phyloP scores from a whole-genome alignment of 2,113 vertebrate species.

The Lepisosteus oculatus region DNA sequence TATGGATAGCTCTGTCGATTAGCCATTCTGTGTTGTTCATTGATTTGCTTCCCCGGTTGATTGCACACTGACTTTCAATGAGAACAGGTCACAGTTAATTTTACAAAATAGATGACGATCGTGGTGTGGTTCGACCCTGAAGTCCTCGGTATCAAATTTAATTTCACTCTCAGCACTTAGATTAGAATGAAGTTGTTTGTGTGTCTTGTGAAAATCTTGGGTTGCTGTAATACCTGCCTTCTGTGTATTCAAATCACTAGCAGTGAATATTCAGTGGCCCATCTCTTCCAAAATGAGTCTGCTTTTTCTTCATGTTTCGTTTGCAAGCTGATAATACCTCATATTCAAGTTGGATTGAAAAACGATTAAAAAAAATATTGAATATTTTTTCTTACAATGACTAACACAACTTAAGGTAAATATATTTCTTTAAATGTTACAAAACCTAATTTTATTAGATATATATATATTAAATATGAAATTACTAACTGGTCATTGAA shows the following conservation, averaged over 20 bases:
- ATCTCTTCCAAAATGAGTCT: neutral
- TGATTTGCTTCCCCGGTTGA: neutral
- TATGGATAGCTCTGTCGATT: slow-evolving; percentile 1
- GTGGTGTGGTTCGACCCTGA: neutral
- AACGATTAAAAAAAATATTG: too few relatives aligned
- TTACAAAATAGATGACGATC: neutral
- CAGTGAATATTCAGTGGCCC: neutral
- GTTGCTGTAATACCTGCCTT: neutral
- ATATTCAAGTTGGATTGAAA: too few relatives aligned
- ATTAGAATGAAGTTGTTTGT: neutral
- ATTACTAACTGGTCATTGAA: too few relatives aligned
- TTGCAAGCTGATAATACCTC: too few relatives aligned
- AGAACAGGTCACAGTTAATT: neutral
- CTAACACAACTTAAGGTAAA: too few relatives aligned
- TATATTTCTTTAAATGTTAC: too few relatives aligned
- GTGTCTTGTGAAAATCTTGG: neutral
- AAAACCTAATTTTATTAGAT: too few relatives aligned
- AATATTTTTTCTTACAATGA: too few relatives aligned
- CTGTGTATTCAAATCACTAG: neutral
- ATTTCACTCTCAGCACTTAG: neutral
- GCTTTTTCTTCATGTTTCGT: neutral
- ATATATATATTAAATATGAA: too few relatives aligned
- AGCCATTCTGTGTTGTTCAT: neutral
- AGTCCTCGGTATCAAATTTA: neutral
- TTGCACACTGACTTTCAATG: neutral